Conservation (phyloP, 2,113 vertebrate species). For the Trachemys scripta region DNA sequence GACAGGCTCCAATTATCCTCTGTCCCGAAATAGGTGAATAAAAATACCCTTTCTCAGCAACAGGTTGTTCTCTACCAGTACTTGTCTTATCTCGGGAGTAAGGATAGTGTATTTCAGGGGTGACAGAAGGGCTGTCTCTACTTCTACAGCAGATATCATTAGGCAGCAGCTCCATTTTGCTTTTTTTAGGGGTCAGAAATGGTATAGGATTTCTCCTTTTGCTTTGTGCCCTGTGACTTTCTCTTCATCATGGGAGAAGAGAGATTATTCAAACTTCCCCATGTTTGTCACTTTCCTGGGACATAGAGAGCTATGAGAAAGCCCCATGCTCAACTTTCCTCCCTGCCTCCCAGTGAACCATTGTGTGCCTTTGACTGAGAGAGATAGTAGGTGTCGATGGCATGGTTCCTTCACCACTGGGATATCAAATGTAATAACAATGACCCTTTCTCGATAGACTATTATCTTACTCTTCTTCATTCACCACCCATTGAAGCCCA, state of each 20-base stretch:
- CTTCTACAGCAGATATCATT: not conserved
- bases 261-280: not conserved
- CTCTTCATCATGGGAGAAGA: not conserved
- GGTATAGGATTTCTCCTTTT: not conserved
- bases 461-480: not conserved
- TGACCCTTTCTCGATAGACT: not conserved
- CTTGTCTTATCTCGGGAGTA: not conserved
- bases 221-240: not conserved
- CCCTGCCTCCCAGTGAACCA: not conserved
- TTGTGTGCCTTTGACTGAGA: not conserved
- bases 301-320: not conserved
- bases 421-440: not conserved
- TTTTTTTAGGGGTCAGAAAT: not conserved
- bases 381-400: not conserved
- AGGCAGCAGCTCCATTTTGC: not conserved
- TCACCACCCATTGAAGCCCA: not conserved
- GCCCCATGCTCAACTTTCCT: not conserved
- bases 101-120: not conserved
- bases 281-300: not conserved
- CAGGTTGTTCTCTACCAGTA: not conserved
- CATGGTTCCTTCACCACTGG: not conserved
- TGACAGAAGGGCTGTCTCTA: not conserved
- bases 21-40: not conserved
- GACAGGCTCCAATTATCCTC: not conserved
- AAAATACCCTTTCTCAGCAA: not conserved